Percentiles rank a stretch among this genome's conserved stretches.
Evolutionary conservation across 2,797 vertebrate species (phyloP).

Genomic region (Distichodus sexfasciatus): DNA sequence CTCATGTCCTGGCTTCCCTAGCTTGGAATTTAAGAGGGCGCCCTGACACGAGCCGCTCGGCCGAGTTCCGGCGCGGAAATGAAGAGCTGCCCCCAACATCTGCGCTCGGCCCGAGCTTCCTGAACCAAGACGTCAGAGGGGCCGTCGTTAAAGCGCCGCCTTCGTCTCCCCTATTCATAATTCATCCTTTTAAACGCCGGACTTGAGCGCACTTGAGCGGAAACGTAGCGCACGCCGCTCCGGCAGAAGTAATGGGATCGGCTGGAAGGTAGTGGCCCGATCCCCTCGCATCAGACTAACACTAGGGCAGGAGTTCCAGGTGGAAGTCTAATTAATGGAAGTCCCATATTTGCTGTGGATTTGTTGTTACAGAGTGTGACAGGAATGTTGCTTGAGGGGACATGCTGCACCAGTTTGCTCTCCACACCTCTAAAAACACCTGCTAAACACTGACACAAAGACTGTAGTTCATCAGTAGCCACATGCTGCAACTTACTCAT

Average conservation of each 20-base stretch:
- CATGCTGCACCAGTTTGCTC: too few species aligned
- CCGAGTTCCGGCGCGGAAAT: constrained; percentile 3
- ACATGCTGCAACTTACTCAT: too few species aligned
- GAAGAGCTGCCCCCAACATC: constrained; percentile 14
- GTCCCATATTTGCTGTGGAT: too few species aligned
- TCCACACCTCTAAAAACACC: too few species aligned
- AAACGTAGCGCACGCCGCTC: not conserved
- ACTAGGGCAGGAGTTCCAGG: not conserved
- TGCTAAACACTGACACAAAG: too few species aligned
- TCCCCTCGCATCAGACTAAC: not conserved
- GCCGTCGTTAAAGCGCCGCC: constrained; percentile 16
- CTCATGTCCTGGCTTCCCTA: not conserved
- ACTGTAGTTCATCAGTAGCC: too few species aligned
- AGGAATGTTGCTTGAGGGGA: too few species aligned
- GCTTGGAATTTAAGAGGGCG: constrained; percentile 23
- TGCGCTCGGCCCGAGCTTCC: constrained; percentile 3
- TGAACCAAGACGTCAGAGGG: constrained; percentile 9
- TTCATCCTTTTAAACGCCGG: constrained; percentile 31
- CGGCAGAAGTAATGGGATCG: not conserved
- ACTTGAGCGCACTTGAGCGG: constrained; percentile 7
- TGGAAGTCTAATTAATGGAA: not conserved
- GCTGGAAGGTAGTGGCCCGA: not conserved
- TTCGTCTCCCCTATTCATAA: constrained; percentile 12
- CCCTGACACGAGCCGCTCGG: not conserved
- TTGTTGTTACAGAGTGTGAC: too few species aligned